Percentiles rank a stretch among this genome's conserved stretches.
Evolutionary conservation across 2,888 invertebrate genomes (phyloP).

Genomic region (Cryptus viduatorius): DNA sequence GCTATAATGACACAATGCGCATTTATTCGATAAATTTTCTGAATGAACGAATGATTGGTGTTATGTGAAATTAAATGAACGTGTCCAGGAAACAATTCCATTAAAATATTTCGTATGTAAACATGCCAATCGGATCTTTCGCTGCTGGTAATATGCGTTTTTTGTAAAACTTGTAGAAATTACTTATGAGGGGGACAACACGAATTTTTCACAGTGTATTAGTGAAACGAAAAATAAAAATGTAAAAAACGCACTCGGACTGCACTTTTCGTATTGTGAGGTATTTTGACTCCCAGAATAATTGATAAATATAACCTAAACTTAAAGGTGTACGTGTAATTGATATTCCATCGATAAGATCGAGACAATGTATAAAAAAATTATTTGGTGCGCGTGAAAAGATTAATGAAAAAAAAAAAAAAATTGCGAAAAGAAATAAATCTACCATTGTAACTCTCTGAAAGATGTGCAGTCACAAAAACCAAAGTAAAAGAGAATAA

Average conservation of each 20-base stretch:
- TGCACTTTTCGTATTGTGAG: conserved; percentile 22
- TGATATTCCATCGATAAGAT: conserved; percentile 8
- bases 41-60: background rate
- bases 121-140: background rate
- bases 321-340: background rate
- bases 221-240: background rate
- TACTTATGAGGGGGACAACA: conserved; percentile 3
- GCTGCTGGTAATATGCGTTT: background rate
- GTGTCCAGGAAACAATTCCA: conserved; percentile 17
- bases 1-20: conserved; percentile 1
- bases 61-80: background rate
- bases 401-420: background rate
- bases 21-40: conserved; percentile 14
- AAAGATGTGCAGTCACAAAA: no score
- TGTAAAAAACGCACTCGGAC: background rate
- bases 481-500: no score
- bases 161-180: background rate
- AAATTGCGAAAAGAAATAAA: background rate
- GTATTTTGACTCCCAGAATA: conserved; percentile 45
- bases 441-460: background rate
- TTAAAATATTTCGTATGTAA: background rate
- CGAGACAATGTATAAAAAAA: conserved; percentile 26
- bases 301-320: conserved; percentile 15
- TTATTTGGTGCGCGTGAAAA: conserved; percentile 3
- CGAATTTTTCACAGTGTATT: background rate